Evolutionary conservation across 1,140 invertebrate genomes (phyloP), one percentile per base, ranked within the genome.

Genomic region (Uloborus diversus): DNA sequence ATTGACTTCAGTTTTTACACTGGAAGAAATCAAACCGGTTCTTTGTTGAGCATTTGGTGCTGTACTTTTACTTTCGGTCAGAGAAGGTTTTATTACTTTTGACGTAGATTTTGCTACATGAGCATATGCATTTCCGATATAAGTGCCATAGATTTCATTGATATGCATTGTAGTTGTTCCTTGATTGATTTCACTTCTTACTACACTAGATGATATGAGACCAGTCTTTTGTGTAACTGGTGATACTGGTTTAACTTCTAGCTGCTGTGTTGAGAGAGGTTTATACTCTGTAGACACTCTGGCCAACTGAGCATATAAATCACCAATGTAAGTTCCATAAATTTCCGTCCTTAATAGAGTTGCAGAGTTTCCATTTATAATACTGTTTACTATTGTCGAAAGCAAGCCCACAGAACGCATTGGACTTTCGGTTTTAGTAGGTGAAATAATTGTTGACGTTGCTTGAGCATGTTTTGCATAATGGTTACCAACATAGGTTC

Each of bases 371-470:
- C 84, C 83, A 73, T 83, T 83, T 20, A 87, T 82, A 42, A 83
- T 78, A 2, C 85, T 86, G 7, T 82, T 83, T 13, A 86, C 79
- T n/a, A 81, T 81, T 25, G 86, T 85, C 11, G 87, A 86, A 35
- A 88, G 82, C 23, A 88, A 75, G 23, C 87, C 87, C 9, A 85
- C 85, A 9, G 84, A 85, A 89, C 71, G 88, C n/a, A 33, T 37
- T 27, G 70, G 3, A 59, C 37, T 75, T 35, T 71, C 32, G 1
- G n/a, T 30, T 70, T 69, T 80, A 2, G 78, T 37, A 20, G 73
- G 81, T 4, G 37, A n/a, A 49, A 81, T 79, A 4, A 81, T 47
- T 59, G 9, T 80, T 5, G 94, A 95, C 78, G 95, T 96, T n/a
- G 82, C 83, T 79, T 84, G 81, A 5, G 76, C 85, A 32, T 96